phyloP scores from a whole-genome alignment of 1,140 invertebrate species.

The Drosophila tropicalis region DNA sequence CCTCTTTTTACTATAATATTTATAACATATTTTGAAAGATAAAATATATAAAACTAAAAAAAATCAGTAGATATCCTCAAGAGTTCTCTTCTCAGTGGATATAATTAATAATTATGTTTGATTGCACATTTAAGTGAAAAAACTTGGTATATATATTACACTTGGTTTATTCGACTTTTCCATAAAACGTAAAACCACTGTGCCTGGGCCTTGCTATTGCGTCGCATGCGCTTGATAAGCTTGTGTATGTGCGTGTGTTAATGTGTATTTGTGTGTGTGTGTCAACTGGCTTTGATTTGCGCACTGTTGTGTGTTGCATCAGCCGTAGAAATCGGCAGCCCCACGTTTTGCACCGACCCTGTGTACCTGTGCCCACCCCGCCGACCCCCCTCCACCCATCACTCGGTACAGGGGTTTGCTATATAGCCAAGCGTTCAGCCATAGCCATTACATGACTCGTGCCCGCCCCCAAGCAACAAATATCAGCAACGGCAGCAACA shows the following conservation, averaged over 20 bases:
- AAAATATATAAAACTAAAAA: too few species aligned
- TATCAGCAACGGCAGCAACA: constrained; percentile 27
- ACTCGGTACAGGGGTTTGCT: constrained; percentile 18
- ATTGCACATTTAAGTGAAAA: too few species aligned
- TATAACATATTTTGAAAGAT: too few species aligned
- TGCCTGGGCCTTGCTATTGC: constrained; percentile 59
- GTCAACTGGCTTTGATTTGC: constrained; percentile 78
- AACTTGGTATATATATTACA: too few species aligned
- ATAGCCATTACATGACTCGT: constrained; percentile 38
- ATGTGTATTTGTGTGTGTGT: constrained; percentile 51
- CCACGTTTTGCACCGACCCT: constrained; percentile 67
- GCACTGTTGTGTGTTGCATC: constrained; percentile 71
- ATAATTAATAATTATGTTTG: background rate
- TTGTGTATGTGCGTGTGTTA: constrained; percentile 36
- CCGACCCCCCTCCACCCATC: constrained; percentile 10
- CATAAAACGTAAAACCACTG: constrained; percentile 35
- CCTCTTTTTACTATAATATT: too few species aligned
- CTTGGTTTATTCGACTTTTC: background rate
- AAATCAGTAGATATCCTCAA: too few species aligned
- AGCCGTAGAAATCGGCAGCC: constrained; percentile 77
- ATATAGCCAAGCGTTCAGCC: constrained; percentile 12
- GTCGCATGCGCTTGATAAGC: constrained; percentile 75
- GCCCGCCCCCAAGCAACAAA: constrained; percentile 30
- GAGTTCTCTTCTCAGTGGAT: too few species aligned
- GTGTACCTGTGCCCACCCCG: constrained; percentile 41